Evolutionary conservation across 2,113 vertebrate genomes (phyloP), one percentile per base, ranked within the genome.

Genomic region (Mus musculus): DNA sequence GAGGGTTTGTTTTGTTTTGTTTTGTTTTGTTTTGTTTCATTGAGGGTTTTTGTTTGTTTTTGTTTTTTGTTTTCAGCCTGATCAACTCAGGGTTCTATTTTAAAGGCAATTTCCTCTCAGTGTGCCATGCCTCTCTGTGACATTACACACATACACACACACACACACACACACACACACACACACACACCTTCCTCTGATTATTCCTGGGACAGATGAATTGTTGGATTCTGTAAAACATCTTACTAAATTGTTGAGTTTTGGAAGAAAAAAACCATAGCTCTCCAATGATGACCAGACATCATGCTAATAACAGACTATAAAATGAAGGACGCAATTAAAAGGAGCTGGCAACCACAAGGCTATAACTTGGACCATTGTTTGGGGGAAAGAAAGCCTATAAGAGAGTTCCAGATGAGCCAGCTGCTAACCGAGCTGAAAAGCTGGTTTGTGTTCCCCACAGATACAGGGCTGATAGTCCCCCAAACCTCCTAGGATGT

Each of bases 301-400:
- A 96, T 86, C 39, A 72, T 26, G 26, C 49, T 97, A 97, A 98
- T 97, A 52, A 97, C 88, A 98, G 97, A 72, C 54, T 93, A 39
- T 13, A 42, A 95, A 95, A 92, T 49, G 80, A 97, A 98, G 93
- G 73, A 65, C 92, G 36, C 96, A 97, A 94, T 97, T 98, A 98
- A 97, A 97, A 92, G 72, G 63, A 75, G 61, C 56, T 82, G 86
- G 89, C 67, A 96, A 78, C 65, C 54, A 93, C 59, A 95, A 97
- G 89, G 90, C 94, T 95, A 30, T 67, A 96, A 97, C 97, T 87
- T 91, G 86, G 49, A 61, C 36, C 86, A 61, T 61, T 90, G 92
- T 93, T 92, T 84, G 54, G 33, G 87, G 8, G 12, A 20, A 90
- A 96, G 22, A 52, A 46, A 77, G 95, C 90, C 71, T 96, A 75